Evolutionary conservation across 2,113 vertebrate species (phyloP).

Genomic region (Xyrauchen texanus): DNA sequence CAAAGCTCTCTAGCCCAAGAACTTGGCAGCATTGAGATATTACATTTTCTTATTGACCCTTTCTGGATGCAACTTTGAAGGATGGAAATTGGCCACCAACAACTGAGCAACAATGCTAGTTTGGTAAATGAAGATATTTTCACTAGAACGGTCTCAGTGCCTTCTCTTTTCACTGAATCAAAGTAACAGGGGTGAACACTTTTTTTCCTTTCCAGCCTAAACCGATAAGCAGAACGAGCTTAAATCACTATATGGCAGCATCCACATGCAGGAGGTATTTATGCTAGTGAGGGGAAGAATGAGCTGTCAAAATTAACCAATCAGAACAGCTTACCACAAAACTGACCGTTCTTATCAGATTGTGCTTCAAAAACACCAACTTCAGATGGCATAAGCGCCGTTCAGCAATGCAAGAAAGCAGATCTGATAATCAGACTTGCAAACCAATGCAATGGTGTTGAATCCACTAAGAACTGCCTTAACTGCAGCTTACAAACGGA

Average conservation of each 20-base stretch:
- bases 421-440: neutral
- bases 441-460: neutral
- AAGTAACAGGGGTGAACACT: too few relatives aligned
- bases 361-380: conserved; percentile 1
- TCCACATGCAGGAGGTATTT: conserved; percentile 1
- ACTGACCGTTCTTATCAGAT: conserved; percentile 17
- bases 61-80: too few relatives aligned
- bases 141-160: too few relatives aligned
- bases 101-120: too few relatives aligned
- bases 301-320: neutral
- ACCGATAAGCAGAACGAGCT: too few relatives aligned
- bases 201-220: too few relatives aligned
- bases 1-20: too few relatives aligned
- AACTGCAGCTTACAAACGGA: neutral
- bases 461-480: neutral
- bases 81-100: too few relatives aligned
- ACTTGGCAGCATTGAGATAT: too few relatives aligned
- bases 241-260: neutral
- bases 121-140: too few relatives aligned
- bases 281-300: neutral
- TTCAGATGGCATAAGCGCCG: conserved; percentile 27
- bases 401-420: conserved; percentile 35
- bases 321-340: neutral
- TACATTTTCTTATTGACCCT: too few relatives aligned
- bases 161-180: too few relatives aligned